phyloP scores from a whole-genome alignment of 92 coral and sea anemone genomes.

The Palythoa heliodiscus region DNA sequence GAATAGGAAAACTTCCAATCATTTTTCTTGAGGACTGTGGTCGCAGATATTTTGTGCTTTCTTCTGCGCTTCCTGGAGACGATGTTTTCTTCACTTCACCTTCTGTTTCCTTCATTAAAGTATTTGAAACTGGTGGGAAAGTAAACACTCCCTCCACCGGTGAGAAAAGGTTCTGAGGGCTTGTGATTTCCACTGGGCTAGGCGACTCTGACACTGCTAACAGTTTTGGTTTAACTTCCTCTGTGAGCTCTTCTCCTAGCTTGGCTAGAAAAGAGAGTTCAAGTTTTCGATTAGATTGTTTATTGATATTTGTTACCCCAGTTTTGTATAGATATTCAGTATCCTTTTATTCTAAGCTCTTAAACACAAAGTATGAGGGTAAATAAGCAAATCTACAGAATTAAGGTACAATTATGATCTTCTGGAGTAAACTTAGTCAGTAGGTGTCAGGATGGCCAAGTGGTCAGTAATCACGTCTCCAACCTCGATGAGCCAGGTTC shows the following conservation, averaged over 20 bases:
- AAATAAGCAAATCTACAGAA: no score
- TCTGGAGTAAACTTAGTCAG: no score
- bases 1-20: neutral
- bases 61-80: neutral
- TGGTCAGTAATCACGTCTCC: no score
- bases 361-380: no score
- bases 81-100: neutral
- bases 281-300: no score
- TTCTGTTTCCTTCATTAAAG: neutral
- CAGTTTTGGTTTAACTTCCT: neutral
- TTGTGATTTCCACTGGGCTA: constrained; percentile 58
- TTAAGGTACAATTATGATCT: no score
- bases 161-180: constrained; percentile 69
- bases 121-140: constrained; percentile 26
- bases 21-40: neutral
- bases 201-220: constrained; percentile 43
- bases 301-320: no score
- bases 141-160: constrained; percentile 51
- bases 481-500: no score
- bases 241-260: neutral
- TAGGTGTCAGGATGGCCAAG: no score
- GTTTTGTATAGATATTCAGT: no score
- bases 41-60: neutral
- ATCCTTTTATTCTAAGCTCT: no score
- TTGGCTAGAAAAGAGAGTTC: neutral